phyloP scores from a whole-genome alignment of 2,888 invertebrate species.

The Agonopterix arenella region DNA sequence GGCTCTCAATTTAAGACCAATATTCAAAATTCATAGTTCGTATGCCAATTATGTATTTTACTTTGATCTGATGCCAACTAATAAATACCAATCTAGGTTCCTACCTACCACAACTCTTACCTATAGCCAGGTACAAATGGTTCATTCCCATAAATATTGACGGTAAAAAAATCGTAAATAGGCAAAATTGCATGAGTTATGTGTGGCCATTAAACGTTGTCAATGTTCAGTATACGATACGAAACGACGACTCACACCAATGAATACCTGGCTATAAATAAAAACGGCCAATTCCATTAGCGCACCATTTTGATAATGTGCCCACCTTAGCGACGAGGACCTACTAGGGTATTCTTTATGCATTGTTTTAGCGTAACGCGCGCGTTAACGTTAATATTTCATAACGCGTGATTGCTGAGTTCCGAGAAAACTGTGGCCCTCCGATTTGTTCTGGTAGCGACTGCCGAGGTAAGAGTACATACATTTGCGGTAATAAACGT shows the following conservation, averaged over 20 bases:
- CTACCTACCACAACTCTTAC: too few species aligned
- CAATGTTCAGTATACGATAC: slow-evolving; percentile 20
- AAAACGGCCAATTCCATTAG: slow-evolving; percentile 53
- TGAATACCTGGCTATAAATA: slow-evolving; percentile 50
- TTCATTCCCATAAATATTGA: too few species aligned
- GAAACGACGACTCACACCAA: slow-evolving; percentile 29
- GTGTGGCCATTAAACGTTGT: slow-evolving; percentile 29
- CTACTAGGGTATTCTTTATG: slow-evolving; percentile 22
- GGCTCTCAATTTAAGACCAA: too few species aligned
- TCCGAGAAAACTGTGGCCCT: slow-evolving; percentile 45
- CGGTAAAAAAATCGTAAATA: too few species aligned
- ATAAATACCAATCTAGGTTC: too few species aligned
- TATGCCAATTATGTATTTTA: too few species aligned
- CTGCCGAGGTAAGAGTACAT: slow-evolving; percentile 54
- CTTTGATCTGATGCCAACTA: too few species aligned
- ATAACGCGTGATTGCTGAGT: slow-evolving; percentile 48
- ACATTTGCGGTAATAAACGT: slow-evolving; percentile 70
- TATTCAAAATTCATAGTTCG: too few species aligned
- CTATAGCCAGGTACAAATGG: too few species aligned
- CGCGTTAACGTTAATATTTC: slow-evolving; percentile 56
- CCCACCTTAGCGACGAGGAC: slow-evolving; percentile 25
- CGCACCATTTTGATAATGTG: slow-evolving; percentile 26
- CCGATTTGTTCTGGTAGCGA: slow-evolving; percentile 62
- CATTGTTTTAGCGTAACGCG: slow-evolving; percentile 48
- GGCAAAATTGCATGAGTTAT: slow-evolving; percentile 32